phyloP scores from a whole-genome alignment of 2,888 invertebrate genomes.

The Agrilus biguttatus region DNA sequence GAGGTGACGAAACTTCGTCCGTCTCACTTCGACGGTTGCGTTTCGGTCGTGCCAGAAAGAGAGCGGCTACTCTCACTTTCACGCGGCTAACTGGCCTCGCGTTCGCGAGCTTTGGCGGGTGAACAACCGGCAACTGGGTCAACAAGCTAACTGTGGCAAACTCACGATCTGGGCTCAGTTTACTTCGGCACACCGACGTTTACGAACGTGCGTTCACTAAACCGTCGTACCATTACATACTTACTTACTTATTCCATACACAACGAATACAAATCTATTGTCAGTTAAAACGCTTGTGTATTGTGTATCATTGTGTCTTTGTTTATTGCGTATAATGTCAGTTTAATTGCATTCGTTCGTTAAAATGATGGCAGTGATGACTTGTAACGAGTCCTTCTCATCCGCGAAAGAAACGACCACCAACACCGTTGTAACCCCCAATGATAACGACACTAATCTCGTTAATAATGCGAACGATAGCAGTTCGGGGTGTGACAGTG shows the following conservation, averaged over 20 bases:
- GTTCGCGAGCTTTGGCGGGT: conserved; percentile 40
- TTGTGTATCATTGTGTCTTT: neutral
- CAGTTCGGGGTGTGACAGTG: conserved; percentile 24
- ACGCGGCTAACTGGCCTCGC: conserved; percentile 41
- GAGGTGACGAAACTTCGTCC: conserved; percentile 5
- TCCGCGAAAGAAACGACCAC: neutral
- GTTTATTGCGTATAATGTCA: neutral
- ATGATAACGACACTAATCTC: neutral
- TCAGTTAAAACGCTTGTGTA: neutral
- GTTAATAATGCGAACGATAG: conserved; percentile 10
- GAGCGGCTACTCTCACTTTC: conserved; percentile 42
- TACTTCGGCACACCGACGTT: conserved; percentile 37
- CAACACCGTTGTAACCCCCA: conserved; percentile 1
- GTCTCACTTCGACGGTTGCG: conserved; percentile 1
- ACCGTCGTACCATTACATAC: conserved; percentile 27
- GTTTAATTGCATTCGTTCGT: conserved; percentile 2
- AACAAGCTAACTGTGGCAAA: conserved; percentile 50
- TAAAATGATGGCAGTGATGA: conserved; percentile 31
- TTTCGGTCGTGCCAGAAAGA: conserved; percentile 17
- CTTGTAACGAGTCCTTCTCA: conserved; percentile 23
- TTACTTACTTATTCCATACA: neutral
- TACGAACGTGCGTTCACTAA: conserved; percentile 27
- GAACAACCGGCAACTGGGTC: conserved; percentile 69
- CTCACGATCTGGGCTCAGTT: conserved; percentile 44
- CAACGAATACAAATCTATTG: neutral